phyloP scores from a whole-genome alignment of 2,797 vertebrate genomes.

The Chaetodon trifasciatus region DNA sequence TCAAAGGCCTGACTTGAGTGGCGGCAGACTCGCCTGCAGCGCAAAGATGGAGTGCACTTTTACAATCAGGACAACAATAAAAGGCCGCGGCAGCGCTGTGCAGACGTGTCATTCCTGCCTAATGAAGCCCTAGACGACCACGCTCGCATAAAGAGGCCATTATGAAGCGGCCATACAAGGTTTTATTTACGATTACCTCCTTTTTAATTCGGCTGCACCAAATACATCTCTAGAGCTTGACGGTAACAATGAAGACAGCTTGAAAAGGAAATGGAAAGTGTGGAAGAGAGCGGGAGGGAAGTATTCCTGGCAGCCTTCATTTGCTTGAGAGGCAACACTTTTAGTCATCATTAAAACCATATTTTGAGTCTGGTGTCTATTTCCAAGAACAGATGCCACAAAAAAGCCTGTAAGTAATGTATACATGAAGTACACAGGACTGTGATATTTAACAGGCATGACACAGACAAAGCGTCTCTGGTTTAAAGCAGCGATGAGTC shows the following conservation, averaged over 20 bases:
- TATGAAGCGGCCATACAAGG: conserved; percentile 59
- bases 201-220: conserved; percentile 47
- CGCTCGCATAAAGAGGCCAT: conserved; percentile 72
- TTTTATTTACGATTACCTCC: conserved; percentile 70
- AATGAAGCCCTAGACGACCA: conserved; percentile 74
- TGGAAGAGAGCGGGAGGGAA: conserved; percentile 41
- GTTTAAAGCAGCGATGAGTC: neutral
- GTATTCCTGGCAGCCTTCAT: conserved; percentile 43
- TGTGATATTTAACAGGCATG: conserved; percentile 22
- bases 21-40: conserved; percentile 67
- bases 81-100: conserved; percentile 45
- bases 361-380: conserved; percentile 47
- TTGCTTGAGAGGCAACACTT: conserved; percentile 43
- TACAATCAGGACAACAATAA: conserved; percentile 73
- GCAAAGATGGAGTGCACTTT: conserved; percentile 77
- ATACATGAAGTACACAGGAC: conserved; percentile 32
- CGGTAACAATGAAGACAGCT: conserved; percentile 61
- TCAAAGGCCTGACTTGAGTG: conserved; percentile 78
- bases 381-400: conserved; percentile 22
- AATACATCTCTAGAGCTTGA: conserved; percentile 60
- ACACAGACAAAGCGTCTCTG: conserved; percentile 9
- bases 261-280: conserved; percentile 65
- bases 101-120: conserved; percentile 74
- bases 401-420: conserved; percentile 12
- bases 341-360: conserved; percentile 50